Evolutionary conservation across 1,140 invertebrate genomes (phyloP), one percentile per base, ranked within the genome.

Genomic region (Laupala kohalensis): DNA sequence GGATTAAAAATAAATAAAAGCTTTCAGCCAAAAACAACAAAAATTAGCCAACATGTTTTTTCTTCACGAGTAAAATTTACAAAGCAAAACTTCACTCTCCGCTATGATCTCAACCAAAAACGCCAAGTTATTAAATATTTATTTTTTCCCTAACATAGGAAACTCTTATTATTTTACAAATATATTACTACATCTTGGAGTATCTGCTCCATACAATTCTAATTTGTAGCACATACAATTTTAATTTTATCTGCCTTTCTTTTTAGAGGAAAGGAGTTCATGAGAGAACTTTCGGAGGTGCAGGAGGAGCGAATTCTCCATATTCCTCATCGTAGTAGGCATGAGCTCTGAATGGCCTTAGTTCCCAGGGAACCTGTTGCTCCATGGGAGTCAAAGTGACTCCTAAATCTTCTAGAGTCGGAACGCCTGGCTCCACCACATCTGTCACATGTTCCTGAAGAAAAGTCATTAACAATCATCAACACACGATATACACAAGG

Each of bases 361-460:
- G 76, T 78, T 94, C 90, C 88, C 89, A 95, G 5, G 88, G 86
- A 13, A 90, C 86, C 80, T 89, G 87, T 67, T 90, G 84, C 79
- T 95, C 93, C 80, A 96, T 86, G 1, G 81, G 74, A 0, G 87
- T 92, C 62, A 94, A 82, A 64, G 80, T 81, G 0, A 98, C 86
- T 64, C 93, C 94, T 73, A 97, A 85, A 83, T 97, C 95, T 79
- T 94, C 92, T 64, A 97, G 79, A 0, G 90, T 93, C 24, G 91
- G 93, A 27, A 93, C 77, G 23, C 84, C 86, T 23, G 53, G 27
- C n/a, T 37, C 26, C 3, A 72, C 37, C 19, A 5, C 29, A 25
- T 72, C 71, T 27, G 71, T 72, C 6, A 53, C 65, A 70, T 70
- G 69, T 70, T 64, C 24, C 69, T 68, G 53, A 6, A 72, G 6